Conservation (phyloP, 2,888 invertebrate species). For the Electrophaes corylata region DNA sequence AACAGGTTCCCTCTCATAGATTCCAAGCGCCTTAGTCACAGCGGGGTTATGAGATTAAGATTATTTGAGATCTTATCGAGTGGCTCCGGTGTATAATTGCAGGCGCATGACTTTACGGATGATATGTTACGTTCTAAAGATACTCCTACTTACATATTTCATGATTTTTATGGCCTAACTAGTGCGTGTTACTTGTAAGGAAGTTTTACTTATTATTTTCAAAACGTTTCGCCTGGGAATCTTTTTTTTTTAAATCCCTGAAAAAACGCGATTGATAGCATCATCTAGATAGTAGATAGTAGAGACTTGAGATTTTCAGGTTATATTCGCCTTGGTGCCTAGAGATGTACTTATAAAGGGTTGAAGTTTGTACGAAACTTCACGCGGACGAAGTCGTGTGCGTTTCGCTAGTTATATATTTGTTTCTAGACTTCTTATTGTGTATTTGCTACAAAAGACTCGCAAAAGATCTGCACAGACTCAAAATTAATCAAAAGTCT, state of each 20-base stretch:
- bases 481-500: conserved; percentile 54
- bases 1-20: conserved; percentile 29
- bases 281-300: too few species aligned
- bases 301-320: too few species aligned
- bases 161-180: not conserved
- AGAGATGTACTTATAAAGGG: too few species aligned
- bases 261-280: not conserved
- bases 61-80: conserved; percentile 61
- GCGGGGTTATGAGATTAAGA: conserved; percentile 52
- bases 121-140: conserved; percentile 11
- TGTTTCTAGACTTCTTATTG: conserved; percentile 5
- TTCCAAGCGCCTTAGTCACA: conserved; percentile 33
- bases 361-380: too few species aligned
- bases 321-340: too few species aligned
- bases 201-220: too few species aligned
- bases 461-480: conserved; percentile 37
- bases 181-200: not conserved
- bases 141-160: not conserved
- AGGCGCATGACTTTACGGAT: conserved; percentile 49
- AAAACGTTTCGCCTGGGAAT: too few species aligned
- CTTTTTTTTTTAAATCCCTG: too few species aligned
- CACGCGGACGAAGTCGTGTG: too few species aligned
- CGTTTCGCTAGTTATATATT: too few species aligned
- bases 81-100: conserved; percentile 60
- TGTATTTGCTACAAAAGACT: conserved; percentile 17